A percentile compares a stretch with the other conserved stretches of the same genome.
Conservation (phyloP, 2,797 vertebrate species). For the Hemitrygon akajei region DNA sequence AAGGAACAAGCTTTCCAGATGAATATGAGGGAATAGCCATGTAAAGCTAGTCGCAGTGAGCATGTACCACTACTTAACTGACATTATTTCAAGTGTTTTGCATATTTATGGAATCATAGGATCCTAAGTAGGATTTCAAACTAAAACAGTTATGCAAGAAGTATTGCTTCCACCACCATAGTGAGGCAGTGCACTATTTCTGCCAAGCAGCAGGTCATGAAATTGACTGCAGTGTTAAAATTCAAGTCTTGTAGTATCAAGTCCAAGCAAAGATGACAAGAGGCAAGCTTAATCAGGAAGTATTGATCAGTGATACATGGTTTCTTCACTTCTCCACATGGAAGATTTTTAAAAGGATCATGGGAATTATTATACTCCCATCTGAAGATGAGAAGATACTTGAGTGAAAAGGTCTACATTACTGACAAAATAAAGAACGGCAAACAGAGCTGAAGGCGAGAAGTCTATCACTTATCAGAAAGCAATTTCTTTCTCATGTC, state of each 20-base stretch:
- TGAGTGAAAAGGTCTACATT: too few relatives aligned
- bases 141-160: neutral
- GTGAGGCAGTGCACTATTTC: neutral
- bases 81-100: neutral
- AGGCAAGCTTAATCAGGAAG: neutral
- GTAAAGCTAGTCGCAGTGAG: neutral
- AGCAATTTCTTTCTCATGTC: neutral
- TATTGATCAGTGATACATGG: neutral
- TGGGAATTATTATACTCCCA: neutral
- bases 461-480: neutral
- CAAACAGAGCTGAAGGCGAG: neutral
- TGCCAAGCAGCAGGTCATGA: neutral
- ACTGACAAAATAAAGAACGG: neutral
- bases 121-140: neutral
- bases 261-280: neutral
- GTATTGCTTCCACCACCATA: neutral
- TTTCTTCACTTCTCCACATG: neutral
- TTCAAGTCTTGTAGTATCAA: neutral
- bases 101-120: neutral
- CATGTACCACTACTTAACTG: neutral
- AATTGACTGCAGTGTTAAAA: neutral
- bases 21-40: too few relatives aligned
- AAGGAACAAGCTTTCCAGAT: neutral
- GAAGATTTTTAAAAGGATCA: neutral
- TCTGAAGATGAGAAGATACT: neutral